phyloP scores from a whole-genome alignment of 2,888 invertebrate species.

The Phortica okadai region DNA sequence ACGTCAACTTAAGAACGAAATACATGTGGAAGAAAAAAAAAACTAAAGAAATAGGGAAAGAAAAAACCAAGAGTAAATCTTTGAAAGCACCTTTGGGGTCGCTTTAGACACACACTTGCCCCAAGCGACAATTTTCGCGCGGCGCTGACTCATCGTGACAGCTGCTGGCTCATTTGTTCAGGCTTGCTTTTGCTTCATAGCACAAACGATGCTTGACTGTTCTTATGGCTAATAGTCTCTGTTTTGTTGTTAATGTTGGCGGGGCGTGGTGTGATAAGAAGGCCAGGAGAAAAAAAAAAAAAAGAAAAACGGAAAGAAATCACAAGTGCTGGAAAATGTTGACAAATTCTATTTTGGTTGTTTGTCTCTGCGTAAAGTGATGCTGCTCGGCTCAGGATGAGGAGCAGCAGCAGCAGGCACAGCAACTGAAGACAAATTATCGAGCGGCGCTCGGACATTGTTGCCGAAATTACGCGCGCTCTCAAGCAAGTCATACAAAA shows the following conservation, averaged over 20 bases:
- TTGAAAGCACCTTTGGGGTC: slow-evolving; percentile 11
- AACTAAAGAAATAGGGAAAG: not conserved
- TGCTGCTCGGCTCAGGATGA: not conserved
- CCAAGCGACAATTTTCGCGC: slow-evolving; percentile 2
- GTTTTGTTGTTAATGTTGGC: slow-evolving; percentile 3
- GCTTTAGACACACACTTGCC: not conserved
- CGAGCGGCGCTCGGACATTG: slow-evolving; percentile 15
- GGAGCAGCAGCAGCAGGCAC: not conserved
- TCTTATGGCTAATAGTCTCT: slow-evolving; percentile 6
- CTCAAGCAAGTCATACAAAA: slow-evolving; percentile 3
- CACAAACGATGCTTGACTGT: slow-evolving; percentile 2
- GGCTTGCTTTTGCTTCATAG: not conserved
- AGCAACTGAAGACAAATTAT: slow-evolving; percentile 29
- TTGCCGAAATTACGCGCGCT: not conserved
- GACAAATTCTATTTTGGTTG: slow-evolving; percentile 58
- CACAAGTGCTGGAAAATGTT: slow-evolving; percentile 65
- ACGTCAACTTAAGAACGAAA: not conserved
- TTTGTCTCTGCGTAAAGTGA: not conserved
- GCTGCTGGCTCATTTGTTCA: slow-evolving; percentile 28
- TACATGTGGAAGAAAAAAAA: slow-evolving; percentile 24
- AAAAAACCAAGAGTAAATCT: not conserved
- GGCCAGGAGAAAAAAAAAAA: not conserved
- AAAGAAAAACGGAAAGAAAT: slow-evolving; percentile 46
- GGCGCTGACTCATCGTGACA: slow-evolving; percentile 25
- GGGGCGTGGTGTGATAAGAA: not conserved